Conservation (phyloP, 2,888 invertebrate genomes). For the Antitype chi region DNA sequence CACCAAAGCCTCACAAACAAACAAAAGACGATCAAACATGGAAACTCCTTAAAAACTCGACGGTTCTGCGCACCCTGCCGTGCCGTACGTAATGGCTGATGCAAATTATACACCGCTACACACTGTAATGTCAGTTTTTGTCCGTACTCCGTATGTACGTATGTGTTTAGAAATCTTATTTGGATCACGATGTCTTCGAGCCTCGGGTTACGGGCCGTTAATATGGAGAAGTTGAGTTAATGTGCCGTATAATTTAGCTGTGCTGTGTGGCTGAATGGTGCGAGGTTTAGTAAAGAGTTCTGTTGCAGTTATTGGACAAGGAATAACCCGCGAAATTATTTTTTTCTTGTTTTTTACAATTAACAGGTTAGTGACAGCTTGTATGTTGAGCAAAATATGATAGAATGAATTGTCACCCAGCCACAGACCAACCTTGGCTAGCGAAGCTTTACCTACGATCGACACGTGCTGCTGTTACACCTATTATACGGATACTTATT, state of each 20-base stretch:
- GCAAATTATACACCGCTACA: conserved; percentile 64
- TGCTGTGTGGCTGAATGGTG: conserved; percentile 10
- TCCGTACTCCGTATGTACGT: conserved; percentile 23
- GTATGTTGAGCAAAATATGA: too few species aligned
- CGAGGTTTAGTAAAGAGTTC: background rate
- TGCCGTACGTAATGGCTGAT: conserved; percentile 58
- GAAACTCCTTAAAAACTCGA: conserved; percentile 6
- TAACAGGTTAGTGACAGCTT: too few species aligned
- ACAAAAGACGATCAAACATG: background rate
- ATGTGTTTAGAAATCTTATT: conserved; percentile 62
- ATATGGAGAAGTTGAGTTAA: conserved; percentile 53
- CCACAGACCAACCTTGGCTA: too few species aligned
- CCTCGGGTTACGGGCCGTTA: conserved; percentile 41
- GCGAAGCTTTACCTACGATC: too few species aligned
- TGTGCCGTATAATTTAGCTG: conserved; percentile 34
- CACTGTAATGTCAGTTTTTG: conserved; percentile 64
- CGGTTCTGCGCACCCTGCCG: conserved; percentile 23
- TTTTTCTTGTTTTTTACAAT: too few species aligned
- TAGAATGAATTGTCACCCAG: too few species aligned
- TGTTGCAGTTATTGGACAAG: background rate
- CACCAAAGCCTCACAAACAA: background rate
- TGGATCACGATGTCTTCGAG: conserved; percentile 59
- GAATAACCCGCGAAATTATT: too few species aligned
- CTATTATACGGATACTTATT: too few species aligned
- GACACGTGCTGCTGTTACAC: too few species aligned